Base-by-base conservation (phyloP, 35 echinoderm and acorn worm genomes). In the Apostichopus parvimensis region DNA sequence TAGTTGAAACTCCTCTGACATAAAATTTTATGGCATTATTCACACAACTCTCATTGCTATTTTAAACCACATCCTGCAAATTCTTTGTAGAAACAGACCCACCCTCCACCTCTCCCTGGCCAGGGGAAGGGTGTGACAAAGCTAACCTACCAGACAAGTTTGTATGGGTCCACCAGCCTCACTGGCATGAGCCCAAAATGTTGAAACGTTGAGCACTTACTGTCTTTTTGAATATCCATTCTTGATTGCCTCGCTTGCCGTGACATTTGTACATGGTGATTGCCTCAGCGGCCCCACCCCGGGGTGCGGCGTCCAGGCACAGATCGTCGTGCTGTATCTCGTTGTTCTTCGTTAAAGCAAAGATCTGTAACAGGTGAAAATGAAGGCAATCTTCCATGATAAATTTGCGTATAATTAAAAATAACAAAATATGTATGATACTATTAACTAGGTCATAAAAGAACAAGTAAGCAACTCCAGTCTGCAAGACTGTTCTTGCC, bases 251-350 rank as follows among this genome's bases (percentile, higher is more conserved):
- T 89, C 87, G 91, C 85, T 99, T 95, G 8, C 92, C 92, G 72
- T 99, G 97, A 68, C 97, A 99, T 76, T 99, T 99, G 77, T 93
- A 93, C 95, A 96, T 93, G 2, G 55, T 57, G 34, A 95, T 93
- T 0, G 94, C 87, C 61, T 96, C 97, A 57, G 88, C 59, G 56
- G 79, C 91, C 73, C 92, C 83, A 60, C 92, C 89, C 23, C 93
- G 90, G 23, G 86, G 91, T n/a, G 97, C 95, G 14, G 97, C 95
- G 45, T 99, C 97, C 56, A 99, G 28, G 81, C 97, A 99, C 11
- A 99, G 89, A 80, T 99, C 97, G 90, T 99, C 97, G 72, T 99
- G 97, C 87, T 99, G 96, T 14, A 99, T 54, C 79, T 99, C 97
- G 53, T 99, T 96, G 83, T 94, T 92, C 66, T 95, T 96, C 13